Evolutionary conservation across 2,797 vertebrate genomes (phyloP), one percentile per base, ranked within the genome.

Genomic region (Argya squamiceps): DNA sequence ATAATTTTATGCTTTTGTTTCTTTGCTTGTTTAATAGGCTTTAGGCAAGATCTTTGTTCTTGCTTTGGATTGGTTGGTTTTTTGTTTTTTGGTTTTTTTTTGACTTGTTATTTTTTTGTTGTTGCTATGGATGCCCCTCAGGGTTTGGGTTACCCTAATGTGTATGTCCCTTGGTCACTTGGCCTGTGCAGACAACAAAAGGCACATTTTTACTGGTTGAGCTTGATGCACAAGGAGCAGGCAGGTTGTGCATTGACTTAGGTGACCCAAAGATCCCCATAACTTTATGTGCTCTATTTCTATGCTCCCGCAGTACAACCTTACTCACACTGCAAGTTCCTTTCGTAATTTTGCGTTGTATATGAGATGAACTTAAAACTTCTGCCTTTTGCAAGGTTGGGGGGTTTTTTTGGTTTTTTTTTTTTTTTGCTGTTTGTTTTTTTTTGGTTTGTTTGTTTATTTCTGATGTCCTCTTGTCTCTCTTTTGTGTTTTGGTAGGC

Each of bases 401-500:
- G 37, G 37, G 37, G 9, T 39, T 39, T 39, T 39, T 39, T 39
- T 39, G n/a, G n/a, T 39, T 14, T 15, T 15, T 39, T 15, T 39
- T 23, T 19, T 20, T 2, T 18, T 19, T 8, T 24, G 10, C 1
- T 12, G 24, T 47, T 12, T 39, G 10, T 12, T 39, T 39, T 12
- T 39, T 39, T 39, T 12, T 39, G 37, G 12, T 12, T 22, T 4
- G 15, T 36, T 63, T 37, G 14, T 18, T 41, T 46, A 34, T 46
- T 65, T 78, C 32, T 84, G 20, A 90, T 21, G 32, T 41, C 7
- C 12, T 1, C 15, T 71, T 67, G 27, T 64, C 5, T 78, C 23
- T 19, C 39, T 89, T 43, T 79, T 84, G 74, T 96, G 67, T 79
- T 91, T 96, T 55, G 87, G 44, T 93, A 99, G 99, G 99, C 58